Evolutionary conservation across 2,113 vertebrate genomes (phyloP).

Genomic region (Carollia perspicillata): DNA sequence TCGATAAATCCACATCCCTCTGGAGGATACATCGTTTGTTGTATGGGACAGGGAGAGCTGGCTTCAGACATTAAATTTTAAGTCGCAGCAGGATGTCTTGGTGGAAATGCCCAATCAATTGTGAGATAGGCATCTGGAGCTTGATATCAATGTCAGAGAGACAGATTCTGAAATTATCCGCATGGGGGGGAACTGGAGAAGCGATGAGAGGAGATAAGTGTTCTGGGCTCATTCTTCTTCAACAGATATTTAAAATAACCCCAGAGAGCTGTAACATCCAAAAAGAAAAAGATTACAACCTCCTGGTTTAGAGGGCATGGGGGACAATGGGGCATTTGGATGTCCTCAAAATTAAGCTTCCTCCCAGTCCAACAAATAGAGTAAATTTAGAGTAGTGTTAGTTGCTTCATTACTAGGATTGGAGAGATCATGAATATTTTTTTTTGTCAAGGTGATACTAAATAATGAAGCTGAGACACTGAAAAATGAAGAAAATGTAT

Average conservation of each 20-base stretch:
- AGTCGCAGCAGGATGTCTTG: not conserved
- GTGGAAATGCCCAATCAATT: not conserved
- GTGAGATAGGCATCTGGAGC: not conserved
- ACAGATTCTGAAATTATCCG: not conserved
- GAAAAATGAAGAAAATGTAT: not conserved
- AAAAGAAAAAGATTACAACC: not conserved
- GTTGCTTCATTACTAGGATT: not conserved
- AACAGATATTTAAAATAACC: slow-evolving; percentile 6
- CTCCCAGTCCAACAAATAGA: not conserved
- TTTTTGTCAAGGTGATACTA: not conserved
- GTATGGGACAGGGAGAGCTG: not conserved
- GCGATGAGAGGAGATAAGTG: not conserved
- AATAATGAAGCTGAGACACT: not conserved
- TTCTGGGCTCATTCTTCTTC: not conserved
- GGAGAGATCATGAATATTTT: not conserved
- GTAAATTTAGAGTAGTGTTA: not conserved
- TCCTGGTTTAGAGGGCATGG: not conserved
- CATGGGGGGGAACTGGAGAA: not conserved
- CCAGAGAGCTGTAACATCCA: not conserved
- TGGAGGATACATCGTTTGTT: not conserved
- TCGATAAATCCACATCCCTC: not conserved
- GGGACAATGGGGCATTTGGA: not conserved
- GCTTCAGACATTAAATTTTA: not conserved
- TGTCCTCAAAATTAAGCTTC: not conserved
- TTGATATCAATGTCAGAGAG: not conserved